Evolutionary conservation across 2,888 invertebrate species (phyloP), one percentile per base, ranked within the genome.

Genomic region (Cremastinae sp.): DNA sequence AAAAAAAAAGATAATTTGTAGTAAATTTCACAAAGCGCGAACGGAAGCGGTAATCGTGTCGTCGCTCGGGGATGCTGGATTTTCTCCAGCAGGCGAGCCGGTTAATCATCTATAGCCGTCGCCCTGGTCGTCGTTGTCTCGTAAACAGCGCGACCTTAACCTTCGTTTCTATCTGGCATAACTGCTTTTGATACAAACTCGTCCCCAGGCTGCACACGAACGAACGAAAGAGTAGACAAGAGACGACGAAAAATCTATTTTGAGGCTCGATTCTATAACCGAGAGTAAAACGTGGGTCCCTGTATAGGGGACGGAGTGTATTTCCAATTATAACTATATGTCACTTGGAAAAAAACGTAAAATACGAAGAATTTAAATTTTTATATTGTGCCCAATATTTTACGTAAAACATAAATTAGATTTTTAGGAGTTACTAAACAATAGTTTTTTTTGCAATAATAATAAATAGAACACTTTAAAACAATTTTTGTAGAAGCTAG

Each of bases 221-320:
- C 49, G 18, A 34, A 64, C 71, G 45, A 59, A 73, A 75, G 72
- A 74, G 47, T 71, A 22, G 70, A 78, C 75, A 47, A 51, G 61
- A 43, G 68, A 49, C 16, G 28, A 72, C 36, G 61, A 10, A 22
- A 62, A n/a, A 74, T 79, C 80, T 83, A 83, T 83, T 83, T 83
- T 79, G 80, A 79, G 78, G 56, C 45, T 73, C 69, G 45, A 58
- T 73, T 69, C 62, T 72, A 79, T 70, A n/a, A n/a, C 61, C 61
- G 69, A 62, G 66, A 28, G 66, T 61, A 74, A 72, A 69, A 69
- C 53, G 43, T 20, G 38, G n/a, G n/a, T n/a, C n/a, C n/a, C n/a
- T 56, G 56, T 38, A 16, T 45, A 53, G 38, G 41, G 28, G 56
- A 38, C 16, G 56, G 58, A 69, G 51, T 53, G 65, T 59, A 59